A percentile compares a stretch with the other conserved stretches of the same genome.
phyloP scores from a whole-genome alignment of 2,113 vertebrate species.

The Muntiacus reevesi region DNA sequence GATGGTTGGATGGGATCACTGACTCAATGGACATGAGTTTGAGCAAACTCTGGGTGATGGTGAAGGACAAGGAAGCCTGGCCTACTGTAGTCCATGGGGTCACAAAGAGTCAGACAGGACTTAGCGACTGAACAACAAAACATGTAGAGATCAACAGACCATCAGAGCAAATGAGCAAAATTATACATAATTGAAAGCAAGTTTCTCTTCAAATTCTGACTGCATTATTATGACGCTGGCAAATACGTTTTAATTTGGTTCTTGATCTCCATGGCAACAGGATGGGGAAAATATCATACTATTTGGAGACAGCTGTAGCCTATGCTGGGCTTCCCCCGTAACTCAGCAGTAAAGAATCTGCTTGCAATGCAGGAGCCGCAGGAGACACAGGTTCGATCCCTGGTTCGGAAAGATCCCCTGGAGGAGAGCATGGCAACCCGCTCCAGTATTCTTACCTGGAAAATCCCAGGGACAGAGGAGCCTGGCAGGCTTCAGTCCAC shows the following conservation, averaged over 20 bases:
- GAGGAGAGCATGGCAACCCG: not conserved
- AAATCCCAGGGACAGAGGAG: not conserved
- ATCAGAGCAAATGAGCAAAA: not conserved
- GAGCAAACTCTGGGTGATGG: not conserved
- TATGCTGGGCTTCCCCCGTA: not conserved
- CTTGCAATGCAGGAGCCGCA: not conserved
- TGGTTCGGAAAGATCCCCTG: not conserved
- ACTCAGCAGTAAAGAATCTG: not conserved
- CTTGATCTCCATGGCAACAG: not conserved
- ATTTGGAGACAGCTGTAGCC: not conserved
- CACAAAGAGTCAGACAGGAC: not conserved
- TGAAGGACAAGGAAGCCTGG: not conserved
- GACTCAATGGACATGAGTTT: not conserved
- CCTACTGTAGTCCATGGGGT: not conserved
- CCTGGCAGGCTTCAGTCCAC: not conserved
- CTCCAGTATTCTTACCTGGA: not conserved
- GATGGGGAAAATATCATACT: not conserved
- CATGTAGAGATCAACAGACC: not conserved
- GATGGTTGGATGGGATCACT: not conserved
- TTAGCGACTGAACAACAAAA: not conserved
- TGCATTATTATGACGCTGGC: not conserved
- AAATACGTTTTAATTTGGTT: conserved; percentile 1
- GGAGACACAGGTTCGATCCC: not conserved
- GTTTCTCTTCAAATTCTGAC: not conserved
- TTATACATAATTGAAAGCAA: not conserved